phyloP scores from a whole-genome alignment of 2,113 vertebrate species.

The Cryptotis parvus region DNA sequence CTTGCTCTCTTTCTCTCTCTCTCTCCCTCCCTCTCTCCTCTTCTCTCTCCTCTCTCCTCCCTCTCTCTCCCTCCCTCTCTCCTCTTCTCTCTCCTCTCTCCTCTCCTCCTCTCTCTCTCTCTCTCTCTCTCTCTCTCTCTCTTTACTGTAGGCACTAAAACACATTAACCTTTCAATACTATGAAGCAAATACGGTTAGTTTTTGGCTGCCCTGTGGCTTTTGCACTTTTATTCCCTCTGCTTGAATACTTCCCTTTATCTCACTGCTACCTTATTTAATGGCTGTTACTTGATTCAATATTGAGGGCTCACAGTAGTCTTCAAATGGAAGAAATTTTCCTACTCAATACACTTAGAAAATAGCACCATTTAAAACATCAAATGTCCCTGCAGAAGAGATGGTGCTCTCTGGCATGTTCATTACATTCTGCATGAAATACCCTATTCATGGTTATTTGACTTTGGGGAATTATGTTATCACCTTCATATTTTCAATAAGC shows the following conservation, averaged over 20 bases:
- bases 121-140: background rate
- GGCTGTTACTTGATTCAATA: background rate
- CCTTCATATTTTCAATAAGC: constrained; percentile 6
- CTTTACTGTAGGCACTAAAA: background rate
- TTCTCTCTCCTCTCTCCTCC: no score
- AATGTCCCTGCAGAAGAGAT: background rate
- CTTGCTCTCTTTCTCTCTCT: no score
- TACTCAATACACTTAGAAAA: background rate
- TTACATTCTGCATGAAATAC: background rate
- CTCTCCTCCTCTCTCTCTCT: background rate
- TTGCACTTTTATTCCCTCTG: background rate
- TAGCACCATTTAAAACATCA: background rate
- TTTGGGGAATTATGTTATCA: constrained; percentile 17
- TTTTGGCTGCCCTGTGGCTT: background rate
- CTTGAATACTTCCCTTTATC: background rate
- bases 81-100: no score
- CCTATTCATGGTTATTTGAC: constrained; percentile 34
- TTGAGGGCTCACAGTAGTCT: background rate
- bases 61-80: no score
- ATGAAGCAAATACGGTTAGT: background rate
- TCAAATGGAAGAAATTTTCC: background rate
- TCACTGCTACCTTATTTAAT: background rate
- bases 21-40: no score
- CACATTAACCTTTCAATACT: background rate
- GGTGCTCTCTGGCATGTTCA: background rate